Conservation (phyloP, 2,797 vertebrate species). For the Poecilia gillii region DNA sequence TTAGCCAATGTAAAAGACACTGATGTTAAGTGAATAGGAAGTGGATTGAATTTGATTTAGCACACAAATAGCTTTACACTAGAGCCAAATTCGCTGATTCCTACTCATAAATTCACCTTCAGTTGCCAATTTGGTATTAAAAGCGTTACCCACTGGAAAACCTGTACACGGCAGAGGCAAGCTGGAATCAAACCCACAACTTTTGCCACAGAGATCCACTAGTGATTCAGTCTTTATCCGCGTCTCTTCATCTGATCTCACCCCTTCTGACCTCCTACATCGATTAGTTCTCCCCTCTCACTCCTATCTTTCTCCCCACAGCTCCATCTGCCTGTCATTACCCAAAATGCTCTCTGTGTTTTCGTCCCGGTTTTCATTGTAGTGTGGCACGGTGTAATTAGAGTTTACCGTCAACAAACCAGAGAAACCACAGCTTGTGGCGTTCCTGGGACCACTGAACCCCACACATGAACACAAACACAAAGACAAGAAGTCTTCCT, state of each 20-base stretch:
- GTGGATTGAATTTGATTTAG: background rate
- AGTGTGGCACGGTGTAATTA: conserved; percentile 76
- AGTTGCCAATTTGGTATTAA: background rate
- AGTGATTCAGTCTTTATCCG: conserved; percentile 9
- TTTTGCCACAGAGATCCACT: background rate
- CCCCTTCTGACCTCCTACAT: conserved; percentile 24
- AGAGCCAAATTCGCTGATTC: background rate
- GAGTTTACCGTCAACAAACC: conserved; percentile 78
- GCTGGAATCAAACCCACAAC: background rate
- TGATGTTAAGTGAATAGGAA: background rate
- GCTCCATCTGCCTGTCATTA: conserved; percentile 79
- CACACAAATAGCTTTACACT: background rate
- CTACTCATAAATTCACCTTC: background rate
- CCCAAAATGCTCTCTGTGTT: conserved; percentile 59
- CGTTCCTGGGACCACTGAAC: conserved; percentile 57
- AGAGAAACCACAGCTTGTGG: conserved; percentile 72
- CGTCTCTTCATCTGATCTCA: conserved; percentile 13
- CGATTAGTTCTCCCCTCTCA: conserved; percentile 9
- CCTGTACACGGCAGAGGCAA: background rate
- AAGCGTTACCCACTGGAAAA: background rate
- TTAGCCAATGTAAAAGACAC: background rate
- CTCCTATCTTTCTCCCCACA: conserved; percentile 8
- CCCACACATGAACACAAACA: conserved; percentile 17
- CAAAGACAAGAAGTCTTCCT: conserved; percentile 22
- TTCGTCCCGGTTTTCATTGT: conserved; percentile 54